A percentile compares a stretch with the other conserved stretches of the same genome.
Evolutionary conservation across 2,797 vertebrate species (phyloP).

Genomic region (Sebastes steindachneri): DNA sequence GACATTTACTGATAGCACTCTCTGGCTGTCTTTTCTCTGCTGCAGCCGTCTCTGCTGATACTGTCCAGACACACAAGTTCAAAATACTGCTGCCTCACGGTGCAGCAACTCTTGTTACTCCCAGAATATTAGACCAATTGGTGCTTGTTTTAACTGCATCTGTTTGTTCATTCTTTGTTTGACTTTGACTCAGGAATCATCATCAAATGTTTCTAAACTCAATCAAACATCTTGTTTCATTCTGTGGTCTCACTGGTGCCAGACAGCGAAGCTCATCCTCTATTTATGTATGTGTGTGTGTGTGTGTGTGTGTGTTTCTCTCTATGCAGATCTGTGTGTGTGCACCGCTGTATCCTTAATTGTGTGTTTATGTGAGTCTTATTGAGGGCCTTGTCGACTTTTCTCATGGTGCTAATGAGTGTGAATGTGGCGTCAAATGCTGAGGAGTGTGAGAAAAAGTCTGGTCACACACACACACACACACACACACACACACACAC

Average conservation of each 20-base stretch:
- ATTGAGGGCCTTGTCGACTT: conserved; percentile 28
- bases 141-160: background rate
- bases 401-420: conserved; percentile 52
- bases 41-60: background rate
- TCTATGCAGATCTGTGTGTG: background rate
- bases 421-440: conserved; percentile 50
- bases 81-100: background rate
- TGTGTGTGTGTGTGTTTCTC: background rate
- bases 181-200: background rate
- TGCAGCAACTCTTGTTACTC: background rate
- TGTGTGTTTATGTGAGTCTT: background rate
- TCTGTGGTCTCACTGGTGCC: conserved; percentile 33
- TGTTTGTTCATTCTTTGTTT: background rate
- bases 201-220: conserved; percentile 29
- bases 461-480: background rate
- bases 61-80: conserved; percentile 34
- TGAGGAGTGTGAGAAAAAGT: conserved; percentile 50
- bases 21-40: conserved; percentile 24
- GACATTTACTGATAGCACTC: conserved; percentile 53
- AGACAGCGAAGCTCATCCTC: conserved; percentile 5
- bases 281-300: background rate
- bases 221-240: conserved; percentile 38
- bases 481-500: background rate
- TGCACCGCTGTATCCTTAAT: background rate
- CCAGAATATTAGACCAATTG: background rate